These are phyloP conservation scores for Cephalopholis sonnerati DNA, from an alignment of 2,113 vertebrate genomes.

Conservation along the genomic window DNA sequence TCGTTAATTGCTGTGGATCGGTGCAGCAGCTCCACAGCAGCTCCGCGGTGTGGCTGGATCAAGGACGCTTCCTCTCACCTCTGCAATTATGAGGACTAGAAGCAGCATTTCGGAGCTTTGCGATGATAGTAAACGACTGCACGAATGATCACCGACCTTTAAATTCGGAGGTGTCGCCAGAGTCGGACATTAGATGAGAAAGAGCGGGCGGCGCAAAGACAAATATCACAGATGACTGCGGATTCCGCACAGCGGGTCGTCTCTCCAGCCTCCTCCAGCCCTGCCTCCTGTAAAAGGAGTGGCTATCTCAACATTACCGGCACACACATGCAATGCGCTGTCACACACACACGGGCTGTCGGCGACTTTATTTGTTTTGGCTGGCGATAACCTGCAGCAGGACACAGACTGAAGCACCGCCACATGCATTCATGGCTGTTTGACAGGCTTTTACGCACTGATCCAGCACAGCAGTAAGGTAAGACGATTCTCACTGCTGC, in stretches of 20 bases:
- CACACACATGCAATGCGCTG: slow-evolving; percentile 21
- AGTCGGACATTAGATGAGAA: slow-evolving; percentile 24
- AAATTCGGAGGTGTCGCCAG: slow-evolving; percentile 29
- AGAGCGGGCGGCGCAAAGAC: not conserved
- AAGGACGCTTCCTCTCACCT: slow-evolving; percentile 17
- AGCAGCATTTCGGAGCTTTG: not conserved
- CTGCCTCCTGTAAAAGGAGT: slow-evolving; percentile 78
- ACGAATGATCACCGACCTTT: slow-evolving; percentile 24
- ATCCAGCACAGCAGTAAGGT: slow-evolving; percentile 65
- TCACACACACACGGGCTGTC: slow-evolving; percentile 18
- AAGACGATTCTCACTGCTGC: slow-evolving; percentile 29
- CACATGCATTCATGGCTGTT: slow-evolving; percentile 52
- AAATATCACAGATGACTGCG: slow-evolving; percentile 72
- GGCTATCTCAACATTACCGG: slow-evolving; percentile 63
- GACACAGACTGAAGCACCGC: slow-evolving; percentile 32
- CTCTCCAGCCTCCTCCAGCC: slow-evolving; percentile 52
- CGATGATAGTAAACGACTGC: not conserved
- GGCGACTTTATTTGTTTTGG: slow-evolving; percentile 50
- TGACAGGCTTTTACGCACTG: slow-evolving; percentile 70
- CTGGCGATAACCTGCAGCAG: slow-evolving; percentile 33
- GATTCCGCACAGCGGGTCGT: slow-evolving; percentile 60
- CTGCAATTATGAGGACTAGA: not conserved
- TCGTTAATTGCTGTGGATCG: slow-evolving; percentile 54
- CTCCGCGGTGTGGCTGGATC: not conserved
- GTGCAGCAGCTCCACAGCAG: slow-evolving; percentile 1